Percentiles rank a stretch among this genome's conserved stretches.
phyloP scores from a whole-genome alignment of 2,113 vertebrate genomes.

The Promerops cafer region DNA sequence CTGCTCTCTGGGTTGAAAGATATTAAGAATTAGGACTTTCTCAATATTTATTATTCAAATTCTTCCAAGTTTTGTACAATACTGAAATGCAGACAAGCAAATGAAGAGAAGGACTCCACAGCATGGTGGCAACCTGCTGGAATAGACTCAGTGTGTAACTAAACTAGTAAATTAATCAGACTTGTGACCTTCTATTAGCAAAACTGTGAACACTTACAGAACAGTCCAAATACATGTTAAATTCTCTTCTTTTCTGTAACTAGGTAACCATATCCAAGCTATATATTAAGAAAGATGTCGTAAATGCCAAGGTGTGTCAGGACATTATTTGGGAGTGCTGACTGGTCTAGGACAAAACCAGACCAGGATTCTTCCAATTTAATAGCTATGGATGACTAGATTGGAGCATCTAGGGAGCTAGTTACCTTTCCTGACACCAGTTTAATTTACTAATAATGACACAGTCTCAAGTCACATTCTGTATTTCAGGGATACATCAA shows the following conservation, averaged over 20 bases:
- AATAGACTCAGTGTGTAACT: neutral
- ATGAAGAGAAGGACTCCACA: neutral
- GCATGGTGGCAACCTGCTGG: neutral
- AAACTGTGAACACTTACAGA: neutral
- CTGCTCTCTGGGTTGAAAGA: neutral
- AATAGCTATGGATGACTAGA: neutral
- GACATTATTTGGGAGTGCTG: neutral
- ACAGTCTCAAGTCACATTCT: neutral
- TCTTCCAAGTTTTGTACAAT: neutral
- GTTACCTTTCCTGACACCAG: neutral
- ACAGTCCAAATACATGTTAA: neutral
- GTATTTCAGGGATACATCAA: neutral
- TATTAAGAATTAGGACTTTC: neutral
- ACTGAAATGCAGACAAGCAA: neutral
- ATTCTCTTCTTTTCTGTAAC: neutral
- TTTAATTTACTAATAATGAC: neutral
- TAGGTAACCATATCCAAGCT: neutral
- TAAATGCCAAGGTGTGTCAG: neutral
- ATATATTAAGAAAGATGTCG: rapidly evolving
- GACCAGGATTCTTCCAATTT: neutral
- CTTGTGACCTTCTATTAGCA: neutral
- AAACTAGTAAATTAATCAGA: neutral
- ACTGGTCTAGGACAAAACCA: neutral
- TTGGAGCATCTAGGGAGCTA: neutral
- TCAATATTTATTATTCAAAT: neutral